Evolutionary conservation across 2,113 vertebrate genomes (phyloP).

Genomic region (Corynorhinus townsendii): DNA sequence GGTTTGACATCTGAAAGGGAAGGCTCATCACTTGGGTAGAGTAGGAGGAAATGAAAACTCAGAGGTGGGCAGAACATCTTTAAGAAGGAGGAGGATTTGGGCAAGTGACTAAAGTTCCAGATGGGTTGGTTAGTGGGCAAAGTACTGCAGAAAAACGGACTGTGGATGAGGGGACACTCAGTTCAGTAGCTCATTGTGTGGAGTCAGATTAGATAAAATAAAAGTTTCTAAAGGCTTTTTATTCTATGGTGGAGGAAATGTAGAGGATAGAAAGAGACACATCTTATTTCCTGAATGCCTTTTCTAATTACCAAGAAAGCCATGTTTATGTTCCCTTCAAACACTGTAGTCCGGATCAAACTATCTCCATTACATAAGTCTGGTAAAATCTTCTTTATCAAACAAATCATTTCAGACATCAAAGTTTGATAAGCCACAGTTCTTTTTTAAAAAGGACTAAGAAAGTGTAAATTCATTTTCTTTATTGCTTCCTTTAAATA

Average conservation of each 20-base stretch:
- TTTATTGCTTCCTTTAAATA: not conserved
- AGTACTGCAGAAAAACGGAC: not conserved
- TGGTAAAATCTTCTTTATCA: not conserved
- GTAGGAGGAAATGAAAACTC: conserved; percentile 63
- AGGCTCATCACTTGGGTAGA: not conserved
- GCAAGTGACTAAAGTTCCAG: conserved; percentile 47
- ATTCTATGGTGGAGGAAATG: not conserved
- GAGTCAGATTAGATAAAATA: not conserved
- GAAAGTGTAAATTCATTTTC: not conserved
- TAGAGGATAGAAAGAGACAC: not conserved
- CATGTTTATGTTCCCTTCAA: not conserved
- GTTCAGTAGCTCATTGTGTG: not conserved
- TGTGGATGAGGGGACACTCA: not conserved
- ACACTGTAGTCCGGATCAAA: not conserved
- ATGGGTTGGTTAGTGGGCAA: not conserved
- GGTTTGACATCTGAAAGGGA: conserved; percentile 42
- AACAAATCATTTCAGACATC: not conserved
- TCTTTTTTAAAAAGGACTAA: not conserved
- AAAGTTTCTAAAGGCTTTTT: not conserved
- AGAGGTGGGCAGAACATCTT: conserved; percentile 60
- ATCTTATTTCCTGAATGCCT: not conserved
- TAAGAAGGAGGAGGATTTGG: conserved; percentile 48
- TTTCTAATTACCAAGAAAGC: not conserved
- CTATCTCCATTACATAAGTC: not conserved
- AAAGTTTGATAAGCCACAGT: not conserved